Percentiles rank a stretch among this genome's conserved stretches.
Evolutionary conservation across 2,888 invertebrate genomes (phyloP).

Genomic region (Melitaea athalia): DNA sequence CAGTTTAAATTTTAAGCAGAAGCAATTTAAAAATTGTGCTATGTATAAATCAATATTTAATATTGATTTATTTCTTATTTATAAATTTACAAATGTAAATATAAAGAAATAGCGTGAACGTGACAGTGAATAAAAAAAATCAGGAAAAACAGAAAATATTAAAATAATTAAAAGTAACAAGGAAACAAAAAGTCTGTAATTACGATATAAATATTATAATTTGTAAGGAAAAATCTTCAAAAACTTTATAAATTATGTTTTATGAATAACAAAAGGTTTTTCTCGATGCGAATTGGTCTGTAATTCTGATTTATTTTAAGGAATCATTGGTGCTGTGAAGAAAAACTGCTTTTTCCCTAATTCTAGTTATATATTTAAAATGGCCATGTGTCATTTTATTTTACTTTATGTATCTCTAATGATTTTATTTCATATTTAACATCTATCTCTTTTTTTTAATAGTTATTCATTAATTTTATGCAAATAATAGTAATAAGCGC

Average conservation of each 20-base stretch:
- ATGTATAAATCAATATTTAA: no score
- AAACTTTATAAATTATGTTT: not conserved
- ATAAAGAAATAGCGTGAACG: not conserved
- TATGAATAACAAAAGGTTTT: not conserved
- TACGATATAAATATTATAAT: not conserved
- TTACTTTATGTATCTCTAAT: no score
- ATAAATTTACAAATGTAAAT: not conserved
- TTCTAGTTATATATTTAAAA: no score
- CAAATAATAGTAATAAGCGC: no score
- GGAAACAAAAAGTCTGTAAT: not conserved
- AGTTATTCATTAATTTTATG: no score
- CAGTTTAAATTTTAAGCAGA: no score
- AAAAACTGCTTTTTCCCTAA: not conserved
- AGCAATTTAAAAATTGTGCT: no score
- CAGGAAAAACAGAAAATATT: not conserved
- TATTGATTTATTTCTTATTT: not conserved
- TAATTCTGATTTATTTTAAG: not conserved
- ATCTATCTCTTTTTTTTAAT: no score
- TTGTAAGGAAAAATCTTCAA: not conserved
- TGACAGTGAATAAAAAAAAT: not conserved
- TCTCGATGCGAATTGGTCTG: not conserved
- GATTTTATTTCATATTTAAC: no score
- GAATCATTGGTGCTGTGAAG: not conserved
- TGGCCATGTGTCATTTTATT: no score
- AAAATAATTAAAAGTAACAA: not conserved